Evolutionary conservation across 2,113 vertebrate species (phyloP).

Genomic region (Sebastes schlegelii): DNA sequence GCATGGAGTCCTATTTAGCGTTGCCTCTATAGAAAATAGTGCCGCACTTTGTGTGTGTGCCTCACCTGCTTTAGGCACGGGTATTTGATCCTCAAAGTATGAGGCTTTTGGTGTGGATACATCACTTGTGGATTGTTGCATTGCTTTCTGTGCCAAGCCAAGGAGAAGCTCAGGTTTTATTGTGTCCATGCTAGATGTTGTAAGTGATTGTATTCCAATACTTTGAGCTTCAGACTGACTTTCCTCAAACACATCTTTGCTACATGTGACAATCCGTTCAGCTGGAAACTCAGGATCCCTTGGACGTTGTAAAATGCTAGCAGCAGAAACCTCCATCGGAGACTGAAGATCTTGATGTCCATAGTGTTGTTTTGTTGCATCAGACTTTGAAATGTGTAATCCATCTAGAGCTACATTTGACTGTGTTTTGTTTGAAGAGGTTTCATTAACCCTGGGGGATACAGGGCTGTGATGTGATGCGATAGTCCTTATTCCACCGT

Average conservation of each 20-base stretch:
- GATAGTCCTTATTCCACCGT: constrained; percentile 76
- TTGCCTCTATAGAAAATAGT: constrained; percentile 52
- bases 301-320: constrained; percentile 28
- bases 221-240: constrained; percentile 51
- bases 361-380: constrained; percentile 49
- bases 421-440: constrained; percentile 38
- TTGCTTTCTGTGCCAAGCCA: constrained; percentile 66
- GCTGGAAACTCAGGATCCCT: constrained; percentile 46
- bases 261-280: constrained; percentile 33
- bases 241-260: constrained; percentile 54
- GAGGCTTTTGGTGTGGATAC: constrained; percentile 68
- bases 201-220: constrained; percentile 57
- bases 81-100: constrained; percentile 68
- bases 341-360: constrained; percentile 45
- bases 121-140: constrained; percentile 69
- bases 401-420: constrained; percentile 33
- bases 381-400: constrained; percentile 27
- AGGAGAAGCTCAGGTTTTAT: constrained; percentile 62
- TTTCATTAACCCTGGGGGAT: constrained; percentile 29
- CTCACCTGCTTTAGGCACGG: constrained; percentile 76
- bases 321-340: constrained; percentile 25
- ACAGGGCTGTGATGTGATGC: constrained; percentile 46
- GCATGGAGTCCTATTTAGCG: constrained; percentile 37
- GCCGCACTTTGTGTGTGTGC: constrained; percentile 61
- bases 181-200: constrained; percentile 58